Base-by-base conservation (phyloP, 2,797 vertebrate genomes). In the Halcyon chelicuti region DNA sequence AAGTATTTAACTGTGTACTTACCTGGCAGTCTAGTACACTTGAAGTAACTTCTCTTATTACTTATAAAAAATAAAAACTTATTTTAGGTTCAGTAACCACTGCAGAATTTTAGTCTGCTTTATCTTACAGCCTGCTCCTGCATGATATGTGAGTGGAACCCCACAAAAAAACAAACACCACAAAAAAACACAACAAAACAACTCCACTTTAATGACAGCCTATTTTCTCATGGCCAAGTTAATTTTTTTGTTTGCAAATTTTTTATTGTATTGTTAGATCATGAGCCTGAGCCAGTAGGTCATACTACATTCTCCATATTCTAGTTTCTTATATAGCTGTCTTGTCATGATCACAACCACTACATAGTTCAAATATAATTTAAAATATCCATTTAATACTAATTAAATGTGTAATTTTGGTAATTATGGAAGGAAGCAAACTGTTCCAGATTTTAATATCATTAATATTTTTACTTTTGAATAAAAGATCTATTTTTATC, bases 221-320 rank as follows among this genome's bases (percentile, higher is more conserved):
- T 10, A 12, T 2, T 61, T 68, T 71, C 3, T 61, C 39, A 63
- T 19, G 4, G 37, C 5, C 2, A 86, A 66, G 3, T 28, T 28
- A 31, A 6, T 4, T 13, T 3, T 37, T 67, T 83, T 42, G 2
- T 19, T 31, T 70, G 18, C 12, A 61, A 83, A 80, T 54, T 20
- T 67, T 58, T 14, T 10, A n/a, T 54, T 83, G 20, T 35, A 2
- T 46, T 78, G 8, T n/a, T 88, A 40, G 23, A 71, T 57, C 22
- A 23, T 20, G 2, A 68, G 6, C 1, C 0, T 61, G 26, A 4
- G 3, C 1, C 29, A 39, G 9, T 10, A 76, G 13, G 5, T 75
- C 20, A 58, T 39, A 55, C 23, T 51, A 65, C 14, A 81, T 63
- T 1, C 1, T 7, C 4, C 7, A 22, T 72, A 42, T 57, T 75